Evolutionary conservation across 2,113 vertebrate genomes (phyloP).

Genomic region (Noctilio leporinus): DNA sequence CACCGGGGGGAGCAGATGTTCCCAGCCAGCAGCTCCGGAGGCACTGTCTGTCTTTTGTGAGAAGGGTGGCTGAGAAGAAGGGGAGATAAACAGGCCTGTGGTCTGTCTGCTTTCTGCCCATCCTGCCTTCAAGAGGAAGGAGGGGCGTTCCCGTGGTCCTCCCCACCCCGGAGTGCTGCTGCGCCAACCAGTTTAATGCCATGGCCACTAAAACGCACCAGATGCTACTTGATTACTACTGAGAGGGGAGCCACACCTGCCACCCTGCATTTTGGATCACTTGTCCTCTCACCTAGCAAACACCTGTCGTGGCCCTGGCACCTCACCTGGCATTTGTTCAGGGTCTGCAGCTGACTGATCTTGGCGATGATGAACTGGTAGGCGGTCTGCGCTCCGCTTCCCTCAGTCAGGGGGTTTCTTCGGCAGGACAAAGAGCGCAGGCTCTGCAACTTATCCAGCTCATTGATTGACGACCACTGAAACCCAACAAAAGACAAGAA

Average conservation of each 20-base stretch:
- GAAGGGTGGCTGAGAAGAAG: background rate
- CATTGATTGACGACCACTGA: constrained; percentile 91
- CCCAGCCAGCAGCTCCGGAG: fast-evolving
- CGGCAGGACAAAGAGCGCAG: constrained; percentile 82
- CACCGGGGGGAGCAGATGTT: no score
- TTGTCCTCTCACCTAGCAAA: background rate
- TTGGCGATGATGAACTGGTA: constrained; percentile 89
- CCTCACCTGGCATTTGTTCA: constrained; percentile 84
- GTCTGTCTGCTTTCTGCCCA: background rate
- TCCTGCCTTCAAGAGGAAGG: background rate
- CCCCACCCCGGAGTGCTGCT: background rate
- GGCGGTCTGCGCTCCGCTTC: constrained; percentile 75
- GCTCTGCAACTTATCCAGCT: constrained; percentile 86
- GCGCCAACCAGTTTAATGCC: background rate
- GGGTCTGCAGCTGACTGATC: constrained; percentile 78
- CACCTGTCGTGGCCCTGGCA: background rate
- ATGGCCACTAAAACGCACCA: fast-evolving
- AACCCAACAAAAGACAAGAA: background rate
- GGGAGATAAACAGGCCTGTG: background rate
- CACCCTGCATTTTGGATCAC: background rate
- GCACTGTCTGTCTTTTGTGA: background rate
- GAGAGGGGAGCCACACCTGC: background rate
- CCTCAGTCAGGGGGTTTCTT: constrained; percentile 82
- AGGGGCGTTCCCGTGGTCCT: background rate
- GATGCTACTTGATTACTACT: background rate